Base-by-base conservation (phyloP, 2,888 invertebrate species). In the Lepidochitona cinerea region DNA sequence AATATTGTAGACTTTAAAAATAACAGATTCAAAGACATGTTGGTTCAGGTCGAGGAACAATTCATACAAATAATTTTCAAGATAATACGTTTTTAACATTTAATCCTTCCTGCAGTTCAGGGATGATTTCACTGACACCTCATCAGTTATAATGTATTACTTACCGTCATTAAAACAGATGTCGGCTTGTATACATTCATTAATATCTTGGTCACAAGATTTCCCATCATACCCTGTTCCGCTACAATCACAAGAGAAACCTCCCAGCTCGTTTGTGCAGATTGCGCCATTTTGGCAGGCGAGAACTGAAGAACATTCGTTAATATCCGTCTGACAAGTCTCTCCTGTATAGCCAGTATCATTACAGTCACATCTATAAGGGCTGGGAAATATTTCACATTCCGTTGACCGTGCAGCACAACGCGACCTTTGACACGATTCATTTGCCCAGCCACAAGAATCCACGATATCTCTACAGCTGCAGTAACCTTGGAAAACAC, bases 381-480 rank as follows among this genome's bases (percentile, higher is more conserved):
- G 80, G 6, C 67, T 68, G 23, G 78, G 7, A 52, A 75, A 68
- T 0, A 70, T 26, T 6, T 35, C 35, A 74, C 89, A 89, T 7
- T 7, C n/a, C 9, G 79, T 77, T 2, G 71, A 54, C 12, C 79
- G 74, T n/a, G 76, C 67, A 14, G 32, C 37, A 77, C 89, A 89
- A 53, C 68, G 32, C 9, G 59, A 59, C 5, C 41, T 49, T 74
- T 89, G 89, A 67, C 89, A 89, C 5, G 77, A 72, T 35, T 87
- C 85, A 73, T 89, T 83, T 71, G 84, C 75, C 85, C 86, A 86
- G n/a, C 86, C 87, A 75, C 89, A 89, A n/a, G 66, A 32, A 9
- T 68, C 54, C 5, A 85, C 76, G 7, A 87, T 78, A 69, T 87
- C 84, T 0, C 37, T 9, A 75, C 89, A 89, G 66, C 79, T 78